Evolutionary conservation across 2,113 vertebrate species (phyloP).

Genomic region (Sphyrna mokarran): DNA sequence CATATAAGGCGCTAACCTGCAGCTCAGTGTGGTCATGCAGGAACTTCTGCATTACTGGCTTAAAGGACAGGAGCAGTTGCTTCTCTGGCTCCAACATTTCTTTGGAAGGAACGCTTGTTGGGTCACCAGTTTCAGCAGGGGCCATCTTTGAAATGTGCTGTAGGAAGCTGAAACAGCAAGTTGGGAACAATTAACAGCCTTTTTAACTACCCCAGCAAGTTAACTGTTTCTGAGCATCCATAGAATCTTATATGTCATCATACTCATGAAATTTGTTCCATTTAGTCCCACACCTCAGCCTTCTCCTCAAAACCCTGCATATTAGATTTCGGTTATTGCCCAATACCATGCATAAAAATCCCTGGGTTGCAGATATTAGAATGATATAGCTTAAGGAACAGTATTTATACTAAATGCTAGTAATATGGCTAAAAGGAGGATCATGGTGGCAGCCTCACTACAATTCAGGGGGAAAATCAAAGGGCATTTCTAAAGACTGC

Average conservation of each 20-base stretch:
- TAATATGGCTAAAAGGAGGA: background rate
- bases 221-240: background rate
- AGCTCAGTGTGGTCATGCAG: constrained; percentile 94
- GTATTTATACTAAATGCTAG: background rate
- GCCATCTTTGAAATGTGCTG: constrained; percentile 95
- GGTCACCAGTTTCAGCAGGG: constrained; percentile 72
- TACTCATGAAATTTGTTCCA: background rate
- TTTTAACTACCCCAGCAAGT: background rate
- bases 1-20: constrained; percentile 93
- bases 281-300: background rate
- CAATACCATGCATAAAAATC: background rate
- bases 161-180: constrained; percentile 70
- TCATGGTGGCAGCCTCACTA: too few species aligned
- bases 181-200: background rate
- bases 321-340: background rate
- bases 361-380: background rate
- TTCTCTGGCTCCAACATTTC: constrained; percentile 94
- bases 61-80: constrained; percentile 88
- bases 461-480: background rate
- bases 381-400: background rate
- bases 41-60: constrained; percentile 98
- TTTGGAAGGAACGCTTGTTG: constrained; percentile 80
- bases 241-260: background rate
- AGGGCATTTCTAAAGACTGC: background rate
- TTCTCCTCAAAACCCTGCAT: background rate